Percentiles rank a stretch among this genome's conserved stretches.
Conservation (phyloP, 2,113 vertebrate genomes). For the Terrapene triunguis region DNA sequence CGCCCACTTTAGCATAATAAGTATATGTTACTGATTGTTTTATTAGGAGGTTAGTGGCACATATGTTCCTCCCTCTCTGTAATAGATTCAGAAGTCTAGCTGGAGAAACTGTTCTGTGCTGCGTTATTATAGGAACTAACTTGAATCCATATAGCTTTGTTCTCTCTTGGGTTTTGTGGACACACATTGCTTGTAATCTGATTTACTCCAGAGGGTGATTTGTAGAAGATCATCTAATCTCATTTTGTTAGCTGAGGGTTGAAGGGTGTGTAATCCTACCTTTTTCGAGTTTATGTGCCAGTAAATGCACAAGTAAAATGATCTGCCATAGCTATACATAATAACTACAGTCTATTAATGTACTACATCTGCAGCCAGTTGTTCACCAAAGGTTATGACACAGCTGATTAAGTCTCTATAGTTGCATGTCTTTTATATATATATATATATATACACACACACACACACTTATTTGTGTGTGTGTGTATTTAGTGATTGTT, state of each 20-base stretch:
- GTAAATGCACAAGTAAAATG: conserved; percentile 47
- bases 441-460: too few relatives aligned
- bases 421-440: background rate
- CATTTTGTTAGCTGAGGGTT: conserved; percentile 47
- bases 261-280: conserved; percentile 54
- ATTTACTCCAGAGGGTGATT: conserved; percentile 62
- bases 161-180: background rate
- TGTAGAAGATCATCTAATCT: conserved; percentile 47
- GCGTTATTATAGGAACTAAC: background rate
- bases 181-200: conserved; percentile 42
- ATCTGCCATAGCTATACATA: conserved; percentile 14
- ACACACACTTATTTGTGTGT: too few relatives aligned
- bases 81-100: background rate
- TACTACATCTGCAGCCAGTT: conserved; percentile 2
- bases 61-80: background rate
- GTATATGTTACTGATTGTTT: background rate
- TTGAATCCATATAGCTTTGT: background rate
- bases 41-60: background rate
- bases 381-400: background rate
- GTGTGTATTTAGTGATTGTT: background rate
- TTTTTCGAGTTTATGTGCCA: background rate
- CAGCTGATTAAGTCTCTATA: background rate
- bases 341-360: conserved; percentile 10
- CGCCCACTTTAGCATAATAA: background rate
- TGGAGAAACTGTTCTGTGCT: background rate